phyloP scores from a whole-genome alignment of 2,113 vertebrate species.

The Campylorhamphus procurvoides region DNA sequence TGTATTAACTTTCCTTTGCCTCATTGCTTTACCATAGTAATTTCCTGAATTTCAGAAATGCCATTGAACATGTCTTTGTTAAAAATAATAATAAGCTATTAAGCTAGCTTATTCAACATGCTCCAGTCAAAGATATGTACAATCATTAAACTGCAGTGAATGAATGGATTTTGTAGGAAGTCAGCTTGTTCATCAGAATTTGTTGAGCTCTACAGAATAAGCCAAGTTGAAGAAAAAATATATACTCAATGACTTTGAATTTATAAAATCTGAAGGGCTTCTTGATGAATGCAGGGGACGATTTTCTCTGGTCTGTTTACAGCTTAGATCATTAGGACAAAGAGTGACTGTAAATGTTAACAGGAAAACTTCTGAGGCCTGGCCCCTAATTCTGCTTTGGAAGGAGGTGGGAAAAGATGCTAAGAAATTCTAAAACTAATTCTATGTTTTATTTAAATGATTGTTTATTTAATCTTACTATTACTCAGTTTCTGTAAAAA shows the following conservation, averaged over 20 bases:
- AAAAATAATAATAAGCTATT: constrained; percentile 49
- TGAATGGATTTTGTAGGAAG: constrained; percentile 33
- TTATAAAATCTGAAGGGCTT: constrained; percentile 17
- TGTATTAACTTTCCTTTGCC: constrained; percentile 20
- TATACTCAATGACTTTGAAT: background rate
- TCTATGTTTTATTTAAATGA: background rate
- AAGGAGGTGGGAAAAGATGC: background rate
- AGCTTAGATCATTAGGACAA: background rate
- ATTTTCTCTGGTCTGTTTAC: constrained; percentile 13
- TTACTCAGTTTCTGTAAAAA: background rate
- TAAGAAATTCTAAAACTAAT: background rate
- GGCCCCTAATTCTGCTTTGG: background rate
- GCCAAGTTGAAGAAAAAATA: constrained; percentile 8
- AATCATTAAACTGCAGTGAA: constrained; percentile 1
- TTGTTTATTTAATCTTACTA: background rate
- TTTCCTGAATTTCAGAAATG: constrained; percentile 50
- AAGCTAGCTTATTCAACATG: constrained; percentile 15
- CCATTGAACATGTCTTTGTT: constrained; percentile 38
- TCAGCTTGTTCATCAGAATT: constrained; percentile 34
- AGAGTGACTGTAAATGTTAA: background rate
- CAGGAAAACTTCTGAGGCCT: background rate
- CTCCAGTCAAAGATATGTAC: constrained; percentile 23
- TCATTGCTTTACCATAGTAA: constrained; percentile 28
- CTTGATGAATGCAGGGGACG: background rate
- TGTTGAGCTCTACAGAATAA: constrained; percentile 24